A percentile compares a stretch with the other conserved stretches of the same genome.
Conservation (phyloP, 2,888 invertebrate genomes). For the Myopa tessellatipennis region DNA sequence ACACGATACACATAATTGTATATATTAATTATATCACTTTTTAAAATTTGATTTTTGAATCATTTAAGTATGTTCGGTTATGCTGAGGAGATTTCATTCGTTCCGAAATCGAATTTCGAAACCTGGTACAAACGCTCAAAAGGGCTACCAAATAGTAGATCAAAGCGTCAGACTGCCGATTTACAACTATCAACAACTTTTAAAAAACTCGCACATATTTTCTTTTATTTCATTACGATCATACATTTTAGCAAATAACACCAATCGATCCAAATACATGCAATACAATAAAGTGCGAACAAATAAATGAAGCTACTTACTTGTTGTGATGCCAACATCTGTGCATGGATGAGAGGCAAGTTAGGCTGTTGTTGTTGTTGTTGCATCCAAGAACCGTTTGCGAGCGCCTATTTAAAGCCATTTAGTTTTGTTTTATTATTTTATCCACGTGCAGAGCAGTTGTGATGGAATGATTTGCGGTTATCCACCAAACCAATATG, state of each 20-base stretch:
- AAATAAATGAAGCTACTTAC: slow-evolving; percentile 45
- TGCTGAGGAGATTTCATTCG: too few species aligned
- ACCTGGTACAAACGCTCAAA: too few species aligned
- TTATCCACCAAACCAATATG: slow-evolving; percentile 22
- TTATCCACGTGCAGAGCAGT: slow-evolving; percentile 6
- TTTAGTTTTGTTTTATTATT: not conserved
- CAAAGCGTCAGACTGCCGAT: too few species aligned
- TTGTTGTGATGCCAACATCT: slow-evolving; percentile 64
- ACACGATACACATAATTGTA: too few species aligned
- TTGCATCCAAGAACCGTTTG: slow-evolving; percentile 62
- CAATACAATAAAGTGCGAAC: not conserved
- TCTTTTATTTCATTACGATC: not conserved
- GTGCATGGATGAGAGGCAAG: slow-evolving; percentile 64
- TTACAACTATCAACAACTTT: too few species aligned
- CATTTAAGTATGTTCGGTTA: too few species aligned
- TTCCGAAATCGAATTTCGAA: too few species aligned
- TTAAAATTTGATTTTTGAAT: too few species aligned
- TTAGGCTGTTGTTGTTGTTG: slow-evolving; percentile 56
- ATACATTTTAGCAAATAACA: too few species aligned
- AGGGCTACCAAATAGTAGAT: too few species aligned
- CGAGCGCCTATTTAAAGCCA: slow-evolving; percentile 50
- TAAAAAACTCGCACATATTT: too few species aligned
- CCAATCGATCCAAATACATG: not conserved
- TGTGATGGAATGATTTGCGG: slow-evolving; percentile 19
- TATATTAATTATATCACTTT: too few species aligned